Evolutionary conservation across 1,140 invertebrate species (phyloP).

Genomic region (Daktulosphaira vitifoliae): DNA sequence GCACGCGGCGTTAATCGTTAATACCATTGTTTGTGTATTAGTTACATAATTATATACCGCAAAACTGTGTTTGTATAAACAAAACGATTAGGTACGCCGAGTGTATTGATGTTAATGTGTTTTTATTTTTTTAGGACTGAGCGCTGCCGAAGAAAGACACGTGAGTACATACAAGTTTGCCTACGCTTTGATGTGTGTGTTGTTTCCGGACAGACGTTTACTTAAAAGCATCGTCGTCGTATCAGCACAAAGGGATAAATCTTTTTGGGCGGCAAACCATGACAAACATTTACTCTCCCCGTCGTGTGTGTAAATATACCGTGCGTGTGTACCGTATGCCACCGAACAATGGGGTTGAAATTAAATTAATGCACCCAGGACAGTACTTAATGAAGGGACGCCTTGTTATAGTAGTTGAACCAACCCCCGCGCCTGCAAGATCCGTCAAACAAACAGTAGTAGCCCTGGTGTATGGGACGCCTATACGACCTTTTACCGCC

Average conservation of each 20-base stretch:
- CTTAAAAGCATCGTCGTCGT: no score
- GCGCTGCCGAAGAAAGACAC: slow-evolving; percentile 59
- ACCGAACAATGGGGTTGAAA: slow-evolving; percentile 2
- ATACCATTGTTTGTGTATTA: background rate
- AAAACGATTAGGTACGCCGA: no score
- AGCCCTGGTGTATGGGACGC: no score
- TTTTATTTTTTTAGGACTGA: slow-evolving; percentile 52
- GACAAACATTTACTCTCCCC: no score
- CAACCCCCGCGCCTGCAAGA: no score
- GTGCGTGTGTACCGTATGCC: background rate
- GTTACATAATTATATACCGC: no score
- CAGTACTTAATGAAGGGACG: slow-evolving; percentile 32
- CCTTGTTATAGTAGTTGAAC: slow-evolving; percentile 32
- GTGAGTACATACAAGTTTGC: no score
- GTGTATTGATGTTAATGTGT: background rate
- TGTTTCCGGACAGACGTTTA: no score
- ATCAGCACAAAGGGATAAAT: no score
- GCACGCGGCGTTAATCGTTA: background rate
- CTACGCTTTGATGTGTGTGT: no score
- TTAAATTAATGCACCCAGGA: slow-evolving; percentile 33
- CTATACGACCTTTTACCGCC: background rate
- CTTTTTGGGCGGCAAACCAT: slow-evolving; percentile 18
- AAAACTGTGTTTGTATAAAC: no score
- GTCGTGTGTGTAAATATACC: no score
- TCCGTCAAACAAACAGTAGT: slow-evolving; percentile 22